Conservation (phyloP, 2,113 vertebrate genomes). For the Aleadryas rufinucha region DNA sequence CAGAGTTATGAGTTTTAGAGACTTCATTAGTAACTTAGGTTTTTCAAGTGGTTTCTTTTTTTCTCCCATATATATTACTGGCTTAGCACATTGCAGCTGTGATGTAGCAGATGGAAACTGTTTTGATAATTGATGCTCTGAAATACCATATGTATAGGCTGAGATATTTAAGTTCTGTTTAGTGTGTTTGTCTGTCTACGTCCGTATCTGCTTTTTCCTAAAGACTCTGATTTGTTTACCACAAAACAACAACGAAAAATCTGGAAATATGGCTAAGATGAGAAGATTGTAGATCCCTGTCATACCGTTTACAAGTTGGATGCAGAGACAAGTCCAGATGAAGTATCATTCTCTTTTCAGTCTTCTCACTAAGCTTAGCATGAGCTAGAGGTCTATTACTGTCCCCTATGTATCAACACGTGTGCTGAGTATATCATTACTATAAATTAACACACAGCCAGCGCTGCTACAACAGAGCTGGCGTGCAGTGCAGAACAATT, state of each 20-base stretch:
- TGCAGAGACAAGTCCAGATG: neutral
- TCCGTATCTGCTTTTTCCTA: neutral
- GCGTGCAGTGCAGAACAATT: neutral
- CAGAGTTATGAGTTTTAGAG: neutral
- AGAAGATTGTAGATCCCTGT: neutral
- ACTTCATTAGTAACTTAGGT: neutral
- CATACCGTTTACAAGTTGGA: neutral
- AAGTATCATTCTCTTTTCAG: neutral
- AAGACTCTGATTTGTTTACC: neutral
- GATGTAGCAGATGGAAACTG: constrained; percentile 4
- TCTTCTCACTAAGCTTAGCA: neutral
- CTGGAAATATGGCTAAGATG: neutral
- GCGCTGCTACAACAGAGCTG: neutral
- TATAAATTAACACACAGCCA: neutral
- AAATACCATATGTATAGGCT: neutral
- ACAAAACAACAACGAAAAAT: neutral
- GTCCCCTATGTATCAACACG: neutral
- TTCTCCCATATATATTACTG: neutral
- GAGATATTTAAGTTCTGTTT: neutral
- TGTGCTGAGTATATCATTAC: neutral
- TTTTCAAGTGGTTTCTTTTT: neutral
- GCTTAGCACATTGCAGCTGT: neutral
- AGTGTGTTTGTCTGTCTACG: neutral
- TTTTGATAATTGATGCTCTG: constrained; percentile 21
- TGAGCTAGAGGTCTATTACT: neutral